These are phyloP conservation scores for Melanostoma scalare DNA, from an alignment of 2,888 invertebrate genomes.

Conservation along the genomic window DNA sequence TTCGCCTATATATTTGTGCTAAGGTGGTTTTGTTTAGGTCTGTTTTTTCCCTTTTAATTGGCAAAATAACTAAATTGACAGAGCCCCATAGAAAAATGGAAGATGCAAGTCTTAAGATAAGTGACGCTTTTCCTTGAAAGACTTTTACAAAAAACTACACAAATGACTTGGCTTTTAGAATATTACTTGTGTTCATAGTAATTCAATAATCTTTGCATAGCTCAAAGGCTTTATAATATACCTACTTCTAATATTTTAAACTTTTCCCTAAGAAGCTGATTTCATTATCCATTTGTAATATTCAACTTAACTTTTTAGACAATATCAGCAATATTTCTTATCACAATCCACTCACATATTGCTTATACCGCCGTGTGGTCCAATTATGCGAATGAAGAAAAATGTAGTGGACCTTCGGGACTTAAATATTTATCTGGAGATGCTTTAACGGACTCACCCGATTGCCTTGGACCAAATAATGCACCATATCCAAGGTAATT, in stretches of 20 bases:
- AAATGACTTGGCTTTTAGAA: no score
- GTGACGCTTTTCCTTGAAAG: no score
- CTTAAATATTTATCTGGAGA: conserved; percentile 95
- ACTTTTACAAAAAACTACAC: no score
- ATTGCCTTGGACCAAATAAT: conserved; percentile 92
- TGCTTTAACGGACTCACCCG: conserved; percentile 89
- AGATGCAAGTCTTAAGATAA: neutral
- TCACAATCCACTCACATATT: conserved; percentile 77
- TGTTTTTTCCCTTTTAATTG: neutral
- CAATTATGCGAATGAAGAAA: conserved; percentile 79
- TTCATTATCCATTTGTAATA: no score
- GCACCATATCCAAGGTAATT: conserved; percentile 91
- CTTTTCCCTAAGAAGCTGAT: no score
- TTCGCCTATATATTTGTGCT: conserved; percentile 1
- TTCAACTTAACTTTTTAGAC: conserved; percentile 75
- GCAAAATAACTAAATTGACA: neutral
- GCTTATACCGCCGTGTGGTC: conserved; percentile 80
- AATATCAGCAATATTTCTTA: conserved; percentile 78
- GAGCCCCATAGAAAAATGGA: no score
- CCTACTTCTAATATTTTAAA: no score
- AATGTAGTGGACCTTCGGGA: conserved; percentile 85
- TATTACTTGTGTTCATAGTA: no score
- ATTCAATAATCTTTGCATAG: no score
- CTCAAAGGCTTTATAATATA: no score
- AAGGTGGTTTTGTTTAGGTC: conserved; percentile 10